phyloP scores from a whole-genome alignment of 2,888 invertebrate genomes.

The Rosalia funebris region DNA sequence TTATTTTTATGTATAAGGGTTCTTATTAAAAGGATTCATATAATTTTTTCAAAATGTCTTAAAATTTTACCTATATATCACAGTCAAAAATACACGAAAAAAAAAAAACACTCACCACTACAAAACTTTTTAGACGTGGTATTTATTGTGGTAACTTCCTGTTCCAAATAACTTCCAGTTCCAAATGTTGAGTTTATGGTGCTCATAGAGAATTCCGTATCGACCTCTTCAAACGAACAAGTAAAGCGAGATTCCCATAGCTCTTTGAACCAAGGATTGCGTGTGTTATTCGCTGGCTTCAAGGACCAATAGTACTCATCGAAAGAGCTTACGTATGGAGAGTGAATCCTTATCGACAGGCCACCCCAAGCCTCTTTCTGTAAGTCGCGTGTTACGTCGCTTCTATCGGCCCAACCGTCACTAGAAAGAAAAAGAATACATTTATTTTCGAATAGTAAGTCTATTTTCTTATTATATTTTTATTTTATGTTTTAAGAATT shows the following conservation, averaged over 20 bases:
- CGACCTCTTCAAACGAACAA: conserved; percentile 63
- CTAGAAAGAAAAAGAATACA: conserved; percentile 62
- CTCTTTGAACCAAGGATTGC: conserved; percentile 81
- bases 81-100: no score
- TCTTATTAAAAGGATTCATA: no score
- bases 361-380: conserved; percentile 76
- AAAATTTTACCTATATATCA: no score
- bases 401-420: conserved; percentile 81
- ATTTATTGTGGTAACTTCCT: conserved; percentile 1
- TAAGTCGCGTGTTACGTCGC: conserved; percentile 76
- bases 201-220: not conserved
- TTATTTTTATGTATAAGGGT: no score
- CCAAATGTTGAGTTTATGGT: not conserved
- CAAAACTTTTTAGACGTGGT: not conserved
- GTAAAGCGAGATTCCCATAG: conserved; percentile 81
- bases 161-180: conserved; percentile 4
- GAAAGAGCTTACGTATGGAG: conserved; percentile 73
- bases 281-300: conserved; percentile 70
- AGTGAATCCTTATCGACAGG: conserved; percentile 79
- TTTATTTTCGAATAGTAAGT: no score
- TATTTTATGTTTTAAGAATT: no score
- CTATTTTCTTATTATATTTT: no score
- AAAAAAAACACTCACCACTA: conserved; percentile 20
- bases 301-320: conserved; percentile 76
- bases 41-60: no score